Base-by-base conservation (phyloP, 2,113 vertebrate genomes). In the Edolisoma coerulescens region DNA sequence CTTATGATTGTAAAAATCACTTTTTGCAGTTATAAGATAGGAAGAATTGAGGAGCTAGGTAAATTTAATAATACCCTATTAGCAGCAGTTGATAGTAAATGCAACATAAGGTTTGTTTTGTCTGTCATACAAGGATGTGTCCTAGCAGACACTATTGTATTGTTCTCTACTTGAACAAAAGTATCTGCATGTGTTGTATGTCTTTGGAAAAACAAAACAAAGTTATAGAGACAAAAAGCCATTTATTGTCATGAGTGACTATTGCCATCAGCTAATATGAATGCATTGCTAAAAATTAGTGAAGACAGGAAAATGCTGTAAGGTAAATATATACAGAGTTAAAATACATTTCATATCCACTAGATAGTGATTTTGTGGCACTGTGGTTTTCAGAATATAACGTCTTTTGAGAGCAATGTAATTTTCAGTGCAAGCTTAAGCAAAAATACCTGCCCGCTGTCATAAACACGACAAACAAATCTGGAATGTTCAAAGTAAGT, bases 401-500 rank as follows among this genome's bases (percentile, higher is more conserved):
- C 26, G 49, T 96, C 96, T 98, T 88, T 97, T 89, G 94, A 97
- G 96, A 98, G 97, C 95, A 97, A 97, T 92, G 92, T 97, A 96
- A 96, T 97, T 96, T 97, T 98, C 98, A 99, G 98, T 99, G 99
- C 99, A 99, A 99, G 98, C 98, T 96, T 98, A 98, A 98, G 98
- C 98, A 98, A 97, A 95, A 96, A 96, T 93, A 97, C 96, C 97
- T 98, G 98, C 96, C 96, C 94, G 32, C 97, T 97, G 96, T 95
- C 96, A 97, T 95, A 95, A 86, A 87, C 84, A 95, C 79, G 69
- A 97, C 96, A 98, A 94, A 95, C 95, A 96, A 91, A 95, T 97
- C 92, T 98, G 98, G 98, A 99, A 99, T 99, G 98, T 98, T 99
- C 97, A 97, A 97, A 98, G 96, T 97, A 94, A 98, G 97, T 96